phyloP scores from a whole-genome alignment of 2,113 vertebrate genomes.

The Sturnus vulgaris region DNA sequence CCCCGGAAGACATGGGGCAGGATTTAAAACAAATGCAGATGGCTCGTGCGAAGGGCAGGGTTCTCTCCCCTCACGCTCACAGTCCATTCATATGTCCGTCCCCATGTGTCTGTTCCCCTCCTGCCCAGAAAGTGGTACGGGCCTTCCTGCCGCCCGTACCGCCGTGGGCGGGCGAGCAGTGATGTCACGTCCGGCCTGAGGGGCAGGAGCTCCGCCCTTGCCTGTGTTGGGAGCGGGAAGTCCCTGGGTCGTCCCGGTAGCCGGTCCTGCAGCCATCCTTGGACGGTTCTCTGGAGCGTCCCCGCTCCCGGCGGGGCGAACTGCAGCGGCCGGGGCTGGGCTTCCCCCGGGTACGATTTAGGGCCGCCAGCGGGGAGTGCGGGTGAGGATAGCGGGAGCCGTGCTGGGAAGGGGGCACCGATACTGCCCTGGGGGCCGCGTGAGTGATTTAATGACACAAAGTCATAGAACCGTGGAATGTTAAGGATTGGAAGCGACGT shows the following conservation, averaged over 20 bases:
- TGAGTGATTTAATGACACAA: too few relatives aligned
- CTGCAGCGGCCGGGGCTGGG: not conserved
- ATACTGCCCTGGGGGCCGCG: accelerated
- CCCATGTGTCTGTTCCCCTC: accelerated
- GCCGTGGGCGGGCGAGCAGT: accelerated
- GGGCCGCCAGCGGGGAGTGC: not conserved
- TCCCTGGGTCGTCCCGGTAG: accelerated
- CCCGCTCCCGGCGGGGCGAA: too few relatives aligned
- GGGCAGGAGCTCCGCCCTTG: accelerated
- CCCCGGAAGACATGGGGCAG: accelerated
- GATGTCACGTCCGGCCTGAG: not conserved
- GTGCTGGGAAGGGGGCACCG: not conserved
- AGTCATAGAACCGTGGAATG: too few relatives aligned
- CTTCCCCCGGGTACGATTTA: accelerated
- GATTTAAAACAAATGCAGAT: accelerated
- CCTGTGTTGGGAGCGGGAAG: accelerated
- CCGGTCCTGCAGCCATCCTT: accelerated
- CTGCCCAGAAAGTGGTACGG: not conserved
- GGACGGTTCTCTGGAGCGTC: accelerated
- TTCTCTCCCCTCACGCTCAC: accelerated
- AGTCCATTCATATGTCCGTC: accelerated
- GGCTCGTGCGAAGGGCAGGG: accelerated
- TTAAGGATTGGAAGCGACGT: not conserved
- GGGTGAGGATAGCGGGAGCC: not conserved
- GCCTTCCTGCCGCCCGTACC: accelerated